Base-by-base conservation (phyloP, 1,140 invertebrate genomes). In the Papilio helenus region DNA sequence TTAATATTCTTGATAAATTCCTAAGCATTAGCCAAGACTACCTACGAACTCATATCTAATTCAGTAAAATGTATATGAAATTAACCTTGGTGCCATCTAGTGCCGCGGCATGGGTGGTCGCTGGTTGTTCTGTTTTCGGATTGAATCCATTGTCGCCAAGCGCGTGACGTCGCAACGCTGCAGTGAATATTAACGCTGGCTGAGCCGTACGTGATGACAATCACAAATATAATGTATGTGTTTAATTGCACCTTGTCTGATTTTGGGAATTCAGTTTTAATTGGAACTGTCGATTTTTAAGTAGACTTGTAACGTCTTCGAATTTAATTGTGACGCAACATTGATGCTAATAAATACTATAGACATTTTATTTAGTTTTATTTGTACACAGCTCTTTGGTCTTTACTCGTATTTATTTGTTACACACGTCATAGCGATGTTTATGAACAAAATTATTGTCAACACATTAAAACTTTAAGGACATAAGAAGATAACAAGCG, bases 121-220 rank as follows among this genome's bases (percentile, higher is more conserved):
- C 65, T 90, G 89, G 89, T 83, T 86, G 83, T 73, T 80, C 81
- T 79, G 77, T 9, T 58, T 61, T 82, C 81, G 80, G 85, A 87
- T 89, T 85, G 88, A 88, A 80, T 89, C 86, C 86, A 88, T 87
- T 88, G 88, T 89, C 86, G 88, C 85, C 80, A 84, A 79, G 80
- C 80, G 81, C 81, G 87, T 88, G 85, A 89, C 86, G 87, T 80
- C 79, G 81, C 85, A 85, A 87, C 83, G 74, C 83, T 82, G 85
- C 73, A 73, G 79, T 85, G 86, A 86, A 86, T 89, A 82, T 78
- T 81, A 86, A 89, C 42, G 1, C 23, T 34, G 12, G 73, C 20
- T 34, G 23, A 34, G 76, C 7, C 1, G 29, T 29, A 29, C 61
- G 58, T 26, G 58, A 65, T 12, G 55, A 58, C 55, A 65, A 65